Conservation (phyloP, 92 coral and sea anemone genomes). For the Actinernus sp. region DNA sequence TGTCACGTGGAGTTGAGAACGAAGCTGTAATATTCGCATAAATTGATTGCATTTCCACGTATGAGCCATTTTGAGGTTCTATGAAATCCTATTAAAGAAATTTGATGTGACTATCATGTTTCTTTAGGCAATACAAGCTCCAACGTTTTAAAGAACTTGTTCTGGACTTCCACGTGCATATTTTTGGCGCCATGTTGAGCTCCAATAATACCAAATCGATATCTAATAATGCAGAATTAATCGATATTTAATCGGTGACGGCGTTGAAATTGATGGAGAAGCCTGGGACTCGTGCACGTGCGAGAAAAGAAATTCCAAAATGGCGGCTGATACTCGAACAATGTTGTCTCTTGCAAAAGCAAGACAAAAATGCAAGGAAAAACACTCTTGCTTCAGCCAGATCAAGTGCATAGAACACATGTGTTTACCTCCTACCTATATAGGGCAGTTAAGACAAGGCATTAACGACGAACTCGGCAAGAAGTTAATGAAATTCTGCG, state of each 20-base stretch:
- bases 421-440: conserved; percentile 69
- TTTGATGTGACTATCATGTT: too few species aligned
- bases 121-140: too few species aligned
- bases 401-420: conserved; percentile 77
- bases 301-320: conserved; percentile 13
- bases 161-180: too few species aligned
- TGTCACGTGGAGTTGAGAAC: conserved; percentile 3
- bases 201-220: too few species aligned
- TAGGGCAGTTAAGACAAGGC: conserved; percentile 82
- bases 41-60: neutral
- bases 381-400: conserved; percentile 76
- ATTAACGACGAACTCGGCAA: conserved; percentile 68
- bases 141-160: too few species aligned
- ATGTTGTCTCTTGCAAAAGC: conserved; percentile 66
- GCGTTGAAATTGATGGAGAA: too few species aligned
- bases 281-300: too few species aligned
- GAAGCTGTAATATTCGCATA: neutral
- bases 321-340: conserved; percentile 20
- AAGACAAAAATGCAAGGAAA: conserved; percentile 80
- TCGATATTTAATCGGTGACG: conserved; percentile 16
- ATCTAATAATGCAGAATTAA: neutral
- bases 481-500: conserved; percentile 82
- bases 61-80: neutral
- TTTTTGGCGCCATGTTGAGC: conserved; percentile 41
- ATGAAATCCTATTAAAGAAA: too few species aligned